A percentile compares a stretch with the other conserved stretches of the same genome.
These are phyloP conservation scores for Hyppa rectilinea DNA, from an alignment of 2,888 invertebrate species.

Conservation along the genomic window DNA sequence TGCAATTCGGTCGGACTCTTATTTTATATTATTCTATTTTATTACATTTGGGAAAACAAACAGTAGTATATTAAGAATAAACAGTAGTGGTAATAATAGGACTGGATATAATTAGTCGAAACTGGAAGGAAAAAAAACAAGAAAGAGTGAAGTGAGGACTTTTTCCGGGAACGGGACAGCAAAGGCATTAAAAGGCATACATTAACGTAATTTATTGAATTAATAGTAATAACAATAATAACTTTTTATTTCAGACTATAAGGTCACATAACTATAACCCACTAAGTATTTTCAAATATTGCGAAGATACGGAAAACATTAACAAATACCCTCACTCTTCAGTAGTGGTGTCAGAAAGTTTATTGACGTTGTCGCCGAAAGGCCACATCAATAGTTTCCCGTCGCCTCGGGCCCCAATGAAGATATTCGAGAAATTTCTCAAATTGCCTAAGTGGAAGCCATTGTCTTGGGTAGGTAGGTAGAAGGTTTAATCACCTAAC, in stretches of 20 bases:
- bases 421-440: constrained; percentile 72
- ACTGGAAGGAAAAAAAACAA: not conserved
- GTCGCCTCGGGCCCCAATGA: constrained; percentile 48
- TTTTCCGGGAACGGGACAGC: not conserved
- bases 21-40: too few relatives aligned
- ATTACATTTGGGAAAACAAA: too few relatives aligned
- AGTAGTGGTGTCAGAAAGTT: constrained; percentile 39
- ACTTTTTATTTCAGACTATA: too few relatives aligned
- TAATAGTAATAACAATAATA: too few relatives aligned
- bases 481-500: constrained; percentile 81
- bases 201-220: not conserved
- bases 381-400: constrained; percentile 57
- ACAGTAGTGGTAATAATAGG: too few relatives aligned
- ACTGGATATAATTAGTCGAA: not conserved
- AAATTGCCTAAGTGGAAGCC: constrained; percentile 76
- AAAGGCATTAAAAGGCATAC: not conserved
- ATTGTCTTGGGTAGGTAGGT: constrained; percentile 71
- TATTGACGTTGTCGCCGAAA: constrained; percentile 29
- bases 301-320: constrained; percentile 12
- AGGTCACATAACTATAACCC: too few relatives aligned
- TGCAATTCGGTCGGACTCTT: not conserved
- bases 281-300: not conserved
- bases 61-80: too few relatives aligned
- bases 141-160: not conserved
- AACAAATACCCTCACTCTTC: constrained; percentile 21